A percentile compares a stretch with the other conserved stretches of the same genome.
phyloP scores from a whole-genome alignment of 1,140 invertebrate genomes.

The Gryllus bimaculatus region DNA sequence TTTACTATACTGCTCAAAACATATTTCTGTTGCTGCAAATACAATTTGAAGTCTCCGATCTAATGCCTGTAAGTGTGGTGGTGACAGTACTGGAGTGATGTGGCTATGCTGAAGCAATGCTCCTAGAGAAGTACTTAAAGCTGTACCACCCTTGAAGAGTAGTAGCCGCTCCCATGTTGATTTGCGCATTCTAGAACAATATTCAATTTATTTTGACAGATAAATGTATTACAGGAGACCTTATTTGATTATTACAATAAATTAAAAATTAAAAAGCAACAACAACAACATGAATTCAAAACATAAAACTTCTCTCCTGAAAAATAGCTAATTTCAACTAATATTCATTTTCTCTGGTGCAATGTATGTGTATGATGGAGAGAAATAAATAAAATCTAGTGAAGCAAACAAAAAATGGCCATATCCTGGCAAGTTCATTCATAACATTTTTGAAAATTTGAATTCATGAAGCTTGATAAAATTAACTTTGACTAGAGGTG shows the following conservation, averaged over 20 bases:
- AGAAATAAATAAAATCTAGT: too few relatives aligned
- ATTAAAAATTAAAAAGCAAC: too few relatives aligned
- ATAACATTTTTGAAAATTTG: too few relatives aligned
- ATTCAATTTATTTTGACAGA: neutral
- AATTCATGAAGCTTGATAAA: too few relatives aligned
- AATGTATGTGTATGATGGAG: too few relatives aligned
- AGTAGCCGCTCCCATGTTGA: conserved; percentile 59
- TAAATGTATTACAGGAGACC: neutral
- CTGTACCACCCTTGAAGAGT: conserved; percentile 50
- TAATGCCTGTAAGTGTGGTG: conserved; percentile 67
- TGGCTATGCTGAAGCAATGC: conserved; percentile 38
- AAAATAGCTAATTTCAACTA: too few relatives aligned
- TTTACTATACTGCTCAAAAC: conserved; percentile 32
- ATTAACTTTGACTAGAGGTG: too few relatives aligned
- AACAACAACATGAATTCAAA: too few relatives aligned
- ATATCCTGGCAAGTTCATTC: too few relatives aligned
- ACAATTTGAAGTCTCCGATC: conserved; percentile 64
- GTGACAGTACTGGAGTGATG: conserved; percentile 54
- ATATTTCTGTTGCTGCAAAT: conserved; percentile 63
- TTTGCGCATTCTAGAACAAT: conserved; percentile 50
- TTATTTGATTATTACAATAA: conserved; percentile 11
- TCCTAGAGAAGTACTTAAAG: conserved; percentile 43
- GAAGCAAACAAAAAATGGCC: too few relatives aligned
- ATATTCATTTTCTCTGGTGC: too few relatives aligned
- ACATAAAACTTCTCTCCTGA: too few relatives aligned